These are phyloP conservation scores for Heliornis fulica DNA, from an alignment of 2,113 vertebrate genomes.

Conservation along the genomic window DNA sequence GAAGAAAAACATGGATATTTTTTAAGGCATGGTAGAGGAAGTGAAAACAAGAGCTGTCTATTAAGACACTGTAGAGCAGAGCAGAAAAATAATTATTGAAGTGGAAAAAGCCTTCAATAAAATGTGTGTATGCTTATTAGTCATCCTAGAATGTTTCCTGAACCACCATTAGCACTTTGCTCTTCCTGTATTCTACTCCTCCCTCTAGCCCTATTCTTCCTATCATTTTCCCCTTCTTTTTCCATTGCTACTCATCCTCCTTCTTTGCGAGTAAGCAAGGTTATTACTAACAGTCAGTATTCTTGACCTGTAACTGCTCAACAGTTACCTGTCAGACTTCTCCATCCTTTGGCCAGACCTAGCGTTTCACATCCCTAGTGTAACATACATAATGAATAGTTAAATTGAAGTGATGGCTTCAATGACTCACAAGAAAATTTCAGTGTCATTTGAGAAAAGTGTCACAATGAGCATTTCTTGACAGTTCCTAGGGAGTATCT, in stretches of 20 bases:
- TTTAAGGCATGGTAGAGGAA: not conserved
- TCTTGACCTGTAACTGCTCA: not conserved
- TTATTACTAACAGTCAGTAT: not conserved
- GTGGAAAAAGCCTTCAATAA: not conserved
- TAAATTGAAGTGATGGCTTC: not conserved
- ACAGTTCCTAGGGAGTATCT: not conserved
- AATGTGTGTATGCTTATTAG: not conserved
- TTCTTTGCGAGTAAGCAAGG: not conserved
- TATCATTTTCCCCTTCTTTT: not conserved
- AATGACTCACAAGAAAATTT: conserved; percentile 1
- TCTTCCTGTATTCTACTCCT: not conserved
- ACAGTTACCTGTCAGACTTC: not conserved
- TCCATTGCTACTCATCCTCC: not conserved
- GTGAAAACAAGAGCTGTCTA: not conserved
- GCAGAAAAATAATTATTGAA: not conserved
- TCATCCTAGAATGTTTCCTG: not conserved
- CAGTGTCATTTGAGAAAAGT: not conserved
- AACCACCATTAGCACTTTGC: not conserved
- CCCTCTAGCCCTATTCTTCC: not conserved
- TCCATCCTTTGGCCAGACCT: not conserved
- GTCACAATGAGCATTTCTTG: not conserved
- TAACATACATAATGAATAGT: not conserved
- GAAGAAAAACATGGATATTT: not conserved
- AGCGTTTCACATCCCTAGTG: not conserved
- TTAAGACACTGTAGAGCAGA: not conserved